phyloP scores from a whole-genome alignment of 2,113 vertebrate genomes.

The Ciconia maguari region DNA sequence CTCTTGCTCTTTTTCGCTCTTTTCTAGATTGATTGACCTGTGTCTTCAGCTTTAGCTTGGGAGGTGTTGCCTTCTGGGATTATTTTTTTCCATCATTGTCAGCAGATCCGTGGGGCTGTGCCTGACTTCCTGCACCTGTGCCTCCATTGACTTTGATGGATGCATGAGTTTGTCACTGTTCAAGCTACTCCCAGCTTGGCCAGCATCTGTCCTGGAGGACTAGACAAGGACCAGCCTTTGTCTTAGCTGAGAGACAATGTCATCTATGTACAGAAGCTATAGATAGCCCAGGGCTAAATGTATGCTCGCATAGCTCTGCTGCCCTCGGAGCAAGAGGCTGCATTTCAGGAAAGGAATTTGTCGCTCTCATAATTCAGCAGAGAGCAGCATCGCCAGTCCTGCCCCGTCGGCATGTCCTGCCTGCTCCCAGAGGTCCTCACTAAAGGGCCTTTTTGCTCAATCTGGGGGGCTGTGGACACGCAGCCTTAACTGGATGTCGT shows the following conservation, averaged over 20 bases:
- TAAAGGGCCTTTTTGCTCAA: not conserved
- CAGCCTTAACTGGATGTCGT: not conserved
- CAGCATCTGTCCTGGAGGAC: not conserved
- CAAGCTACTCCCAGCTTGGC: not conserved
- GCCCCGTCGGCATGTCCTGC: fast-evolving
- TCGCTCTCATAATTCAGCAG: not conserved
- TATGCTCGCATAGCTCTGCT: not conserved
- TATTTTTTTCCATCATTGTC: not conserved
- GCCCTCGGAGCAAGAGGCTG: not conserved
- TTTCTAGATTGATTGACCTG: not conserved
- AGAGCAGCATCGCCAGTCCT: not conserved
- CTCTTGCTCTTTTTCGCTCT: not conserved
- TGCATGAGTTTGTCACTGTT: not conserved
- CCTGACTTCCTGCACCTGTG: not conserved
- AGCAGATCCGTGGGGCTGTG: not conserved
- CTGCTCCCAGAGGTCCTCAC: not conserved
- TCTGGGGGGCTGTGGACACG: not conserved
- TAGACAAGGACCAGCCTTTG: not conserved
- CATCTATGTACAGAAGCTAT: not conserved
- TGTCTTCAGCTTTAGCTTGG: not conserved
- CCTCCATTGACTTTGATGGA: not conserved
- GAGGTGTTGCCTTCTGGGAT: not conserved
- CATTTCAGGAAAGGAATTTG: not conserved
- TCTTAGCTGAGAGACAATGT: not conserved
- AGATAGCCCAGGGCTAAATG: not conserved